Evolutionary conservation across 2,113 vertebrate genomes (phyloP), one percentile per base, ranked within the genome.

Genomic region (Cyrtonyx montezumae): DNA sequence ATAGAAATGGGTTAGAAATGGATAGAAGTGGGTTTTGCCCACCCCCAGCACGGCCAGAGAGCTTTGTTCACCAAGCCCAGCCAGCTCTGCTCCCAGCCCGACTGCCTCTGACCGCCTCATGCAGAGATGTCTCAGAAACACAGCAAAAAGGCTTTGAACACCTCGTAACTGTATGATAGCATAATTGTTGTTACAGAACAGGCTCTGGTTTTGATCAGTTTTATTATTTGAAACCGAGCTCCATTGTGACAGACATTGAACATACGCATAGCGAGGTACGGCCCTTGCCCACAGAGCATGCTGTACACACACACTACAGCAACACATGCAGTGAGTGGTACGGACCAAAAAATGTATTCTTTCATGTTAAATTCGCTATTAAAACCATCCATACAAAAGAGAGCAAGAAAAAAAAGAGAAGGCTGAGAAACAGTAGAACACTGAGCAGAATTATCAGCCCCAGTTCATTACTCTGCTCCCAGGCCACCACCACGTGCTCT

Each of bases 171-270:
- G 62, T 79, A 53, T 0, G 26, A n/a, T 28, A 66, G 45, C 2
- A 7, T 45, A 73, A 93, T 8, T 81, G 74, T 4, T 66, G 86
- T 18, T 91, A 73, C 74, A 94, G 91, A 77, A 58, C n/a, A 7
- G 87, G 48, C 84, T 96, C 93, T 94, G 94, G 59, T 94, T 94
- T 93, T 42, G 87, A 94, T 96, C 93, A 90, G 59, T 4, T 96
- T 94, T 90, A 90, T 78, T 82, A 90, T 85, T 11, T 62, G 79
- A 87, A 95, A 68, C 56, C 1, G 6, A 93, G 88, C 77, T 55
- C 17, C 3, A 2, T 80, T 91, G 95, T 51, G 83, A 88, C 12
- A 83, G 95, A 96, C 94, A 90, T 2, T 93, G 93, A 96, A 78
- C 94, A 95, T 55, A 32, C 42, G 20, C 91, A 28, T 7, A 48